These are phyloP conservation scores for Agrochola macilenta DNA, from an alignment of 2,888 invertebrate species.

Conservation along the genomic window DNA sequence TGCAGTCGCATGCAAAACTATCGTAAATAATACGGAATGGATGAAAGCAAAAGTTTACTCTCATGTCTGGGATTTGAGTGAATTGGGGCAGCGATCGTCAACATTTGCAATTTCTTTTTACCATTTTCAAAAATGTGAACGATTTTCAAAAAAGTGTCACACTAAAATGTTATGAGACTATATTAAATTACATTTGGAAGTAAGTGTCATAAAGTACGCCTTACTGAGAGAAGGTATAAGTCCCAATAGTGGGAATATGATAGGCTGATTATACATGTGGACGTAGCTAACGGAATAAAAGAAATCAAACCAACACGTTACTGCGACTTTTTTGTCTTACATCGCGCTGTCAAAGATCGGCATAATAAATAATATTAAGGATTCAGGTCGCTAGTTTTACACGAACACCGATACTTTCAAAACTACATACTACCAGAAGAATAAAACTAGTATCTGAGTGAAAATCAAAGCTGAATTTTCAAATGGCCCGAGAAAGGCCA, in stretches of 20 bases:
- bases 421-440: neutral
- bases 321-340: neutral
- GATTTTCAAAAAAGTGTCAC: no score
- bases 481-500: neutral
- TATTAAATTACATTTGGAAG: neutral
- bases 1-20: no score
- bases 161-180: neutral
- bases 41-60: neutral
- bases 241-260: no score
- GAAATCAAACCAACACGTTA: neutral
- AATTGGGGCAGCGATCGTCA: neutral
- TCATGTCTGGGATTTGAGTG: neutral
- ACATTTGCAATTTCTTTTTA: neutral
- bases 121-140: no score
- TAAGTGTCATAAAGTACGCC: no score
- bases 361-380: no score
- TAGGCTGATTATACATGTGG: no score
- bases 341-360: neutral
- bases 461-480: conserved; percentile 14
- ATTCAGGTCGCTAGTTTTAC: neutral
- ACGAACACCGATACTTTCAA: neutral
- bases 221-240: no score
- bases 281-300: neutral
- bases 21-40: neutral
- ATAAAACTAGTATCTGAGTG: neutral